Evolutionary conservation across 2,888 invertebrate genomes (phyloP).

Genomic region (Agrochola litura): DNA sequence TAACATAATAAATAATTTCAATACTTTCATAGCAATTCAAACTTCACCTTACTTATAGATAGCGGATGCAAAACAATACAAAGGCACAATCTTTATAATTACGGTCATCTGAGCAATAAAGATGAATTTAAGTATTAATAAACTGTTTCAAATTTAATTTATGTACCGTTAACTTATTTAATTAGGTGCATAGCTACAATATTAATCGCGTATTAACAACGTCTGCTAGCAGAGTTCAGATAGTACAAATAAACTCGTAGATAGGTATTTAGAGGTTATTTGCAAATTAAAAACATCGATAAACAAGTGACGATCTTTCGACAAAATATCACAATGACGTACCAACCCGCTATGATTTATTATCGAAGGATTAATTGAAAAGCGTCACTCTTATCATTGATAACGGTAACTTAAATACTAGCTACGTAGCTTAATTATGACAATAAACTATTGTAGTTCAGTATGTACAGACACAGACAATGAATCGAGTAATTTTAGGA

Average conservation of each 20-base stretch:
- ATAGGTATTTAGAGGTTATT: constrained; percentile 25
- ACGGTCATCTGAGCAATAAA: constrained; percentile 19
- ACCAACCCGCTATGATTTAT: constrained; percentile 24
- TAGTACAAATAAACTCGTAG: constrained; percentile 5
- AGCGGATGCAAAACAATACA: neutral
- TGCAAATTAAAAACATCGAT: constrained; percentile 27
- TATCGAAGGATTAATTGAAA: constrained; percentile 40
- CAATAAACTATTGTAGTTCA: constrained; percentile 17
- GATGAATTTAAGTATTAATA: constrained; percentile 27
- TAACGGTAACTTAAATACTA: constrained; percentile 33
- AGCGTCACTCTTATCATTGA: constrained; percentile 39
- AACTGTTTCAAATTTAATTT: constrained; percentile 19
- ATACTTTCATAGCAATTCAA: neutral
- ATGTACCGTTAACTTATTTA: constrained; percentile 29
- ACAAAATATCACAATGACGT: constrained; percentile 27
- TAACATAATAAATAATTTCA: neutral
- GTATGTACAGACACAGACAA: constrained; percentile 25
- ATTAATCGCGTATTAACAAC: constrained; percentile 24
- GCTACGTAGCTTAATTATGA: constrained; percentile 35
- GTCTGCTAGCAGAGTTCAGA: neutral
- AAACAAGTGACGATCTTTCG: constrained; percentile 26
- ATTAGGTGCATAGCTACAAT: constrained; percentile 9
- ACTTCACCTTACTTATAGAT: neutral
- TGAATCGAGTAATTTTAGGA: constrained; percentile 29
- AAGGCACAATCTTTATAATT: constrained; percentile 3